Base-by-base conservation (phyloP, 1,140 invertebrate genomes). In the Ceratoteleas bidentatus region DNA sequence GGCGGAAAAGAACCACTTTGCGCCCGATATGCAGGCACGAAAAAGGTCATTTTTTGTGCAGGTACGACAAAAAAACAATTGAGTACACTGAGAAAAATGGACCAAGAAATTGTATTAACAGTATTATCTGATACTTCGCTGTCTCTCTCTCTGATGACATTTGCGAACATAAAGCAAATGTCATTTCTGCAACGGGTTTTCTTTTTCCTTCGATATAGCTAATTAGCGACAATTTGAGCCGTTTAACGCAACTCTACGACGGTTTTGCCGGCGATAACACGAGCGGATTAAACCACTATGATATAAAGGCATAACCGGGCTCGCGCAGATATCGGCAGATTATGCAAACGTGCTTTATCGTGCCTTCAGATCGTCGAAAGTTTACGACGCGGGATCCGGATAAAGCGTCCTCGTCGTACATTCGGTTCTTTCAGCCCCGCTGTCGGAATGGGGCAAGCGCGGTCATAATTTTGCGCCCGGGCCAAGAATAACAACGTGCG, bases 341-440 rank as follows among this genome's bases (percentile, higher is more conserved):
- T 84, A 81, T 84, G 83, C 83, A 82, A 84, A 84, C 83, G 79
- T 81, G 79, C 75, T 79, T 84, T 84, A 84, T 84, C 83, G 72
- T 68, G 60, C 64, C 75, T 78, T 79, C 61, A 73, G 79, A 82
- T 81, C 79, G 79, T 78, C 58, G 70, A 58, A 81, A 84, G 69
- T 84, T 84, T 84, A 84, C 74, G 78, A 70, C 58, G 74, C 47
- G 54, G 64, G 53, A 74, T 78, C 69, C 74, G 74, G 74, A 83
- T 78, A 82, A 40, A 64, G 68, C 69, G 45, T 83, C 74, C 61
- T 78, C 81, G 7, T 40, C 36, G 65, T 78, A 78, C 64, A 73
- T 83, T 83, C 40, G 70, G 53, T 83, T 83, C 74, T 78, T 83
- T 83, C 54, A 70, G 69, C 70, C 60, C 53, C 15, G 24, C 13